phyloP scores from a whole-genome alignment of 2,113 vertebrate species.

The Varanus komodoensis region DNA sequence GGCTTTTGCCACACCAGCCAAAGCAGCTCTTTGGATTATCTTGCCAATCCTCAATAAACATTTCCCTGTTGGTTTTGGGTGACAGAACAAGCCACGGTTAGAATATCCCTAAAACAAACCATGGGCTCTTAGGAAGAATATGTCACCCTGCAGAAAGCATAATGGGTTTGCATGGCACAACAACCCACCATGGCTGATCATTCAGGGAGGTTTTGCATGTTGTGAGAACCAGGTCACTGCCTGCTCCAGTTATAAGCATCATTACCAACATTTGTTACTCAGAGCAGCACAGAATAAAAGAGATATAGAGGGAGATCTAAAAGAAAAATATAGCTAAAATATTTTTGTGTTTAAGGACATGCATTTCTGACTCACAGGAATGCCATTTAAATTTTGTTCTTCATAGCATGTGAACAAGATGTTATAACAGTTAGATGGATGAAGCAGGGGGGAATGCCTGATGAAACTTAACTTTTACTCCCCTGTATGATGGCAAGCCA shows the following conservation, averaged over 20 bases:
- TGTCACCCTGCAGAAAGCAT: no score
- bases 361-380: conserved; percentile 38
- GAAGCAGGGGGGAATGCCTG: conserved; percentile 32
- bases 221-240: neutral
- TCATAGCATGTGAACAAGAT: conserved; percentile 34
- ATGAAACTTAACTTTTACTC: conserved; percentile 47
- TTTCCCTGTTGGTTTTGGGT: no score
- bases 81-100: no score
- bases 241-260: neutral
- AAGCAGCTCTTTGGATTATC: no score
- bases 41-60: no score
- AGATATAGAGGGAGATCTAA: conserved; percentile 24
- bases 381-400: conserved; percentile 40
- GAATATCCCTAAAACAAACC: no score
- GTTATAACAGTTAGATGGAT: conserved; percentile 30
- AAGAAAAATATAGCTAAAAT: conserved; percentile 41
- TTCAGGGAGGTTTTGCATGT: no score
- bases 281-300: conserved; percentile 49
- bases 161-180: no score
- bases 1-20: no score
- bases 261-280: neutral
- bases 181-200: no score
- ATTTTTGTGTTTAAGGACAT: conserved; percentile 35
- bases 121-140: no score
- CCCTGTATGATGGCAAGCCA: conserved; percentile 43